Percentiles rank a stretch among this genome's conserved stretches.
These are phyloP conservation scores for Trachelus stipa DNA, from an alignment of 2,888 invertebrate species.

Conservation along the genomic window DNA sequence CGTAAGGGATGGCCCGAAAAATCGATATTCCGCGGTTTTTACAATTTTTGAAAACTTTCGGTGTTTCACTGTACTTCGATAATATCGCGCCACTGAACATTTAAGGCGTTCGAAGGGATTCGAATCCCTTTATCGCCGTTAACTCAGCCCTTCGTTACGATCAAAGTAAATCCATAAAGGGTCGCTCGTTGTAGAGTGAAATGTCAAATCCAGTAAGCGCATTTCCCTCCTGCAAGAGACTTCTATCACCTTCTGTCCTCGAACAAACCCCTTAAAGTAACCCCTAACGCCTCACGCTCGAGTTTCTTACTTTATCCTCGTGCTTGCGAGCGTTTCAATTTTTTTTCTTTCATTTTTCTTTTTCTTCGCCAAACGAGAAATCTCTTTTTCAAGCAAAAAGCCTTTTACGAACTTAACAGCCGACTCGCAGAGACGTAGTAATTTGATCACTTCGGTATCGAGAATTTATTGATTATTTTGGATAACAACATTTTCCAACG, in stretches of 20 bases:
- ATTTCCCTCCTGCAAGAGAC: slow-evolving; percentile 18
- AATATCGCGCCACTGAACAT: background rate
- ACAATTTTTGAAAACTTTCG: background rate
- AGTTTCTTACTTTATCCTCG: background rate
- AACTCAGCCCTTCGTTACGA: background rate
- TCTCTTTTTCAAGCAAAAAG: background rate
- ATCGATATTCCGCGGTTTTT: background rate
- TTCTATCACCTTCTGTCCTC: background rate
- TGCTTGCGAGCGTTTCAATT: background rate
- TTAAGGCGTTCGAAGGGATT: background rate
- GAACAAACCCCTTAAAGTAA: background rate
- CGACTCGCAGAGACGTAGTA: too few relatives aligned
- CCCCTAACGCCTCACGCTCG: background rate
- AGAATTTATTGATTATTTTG: background rate
- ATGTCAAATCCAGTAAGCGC: slow-evolving; percentile 25
- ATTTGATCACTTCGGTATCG: too few relatives aligned
- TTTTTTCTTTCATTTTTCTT: background rate
- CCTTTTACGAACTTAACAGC: background rate
- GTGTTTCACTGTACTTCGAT: background rate
- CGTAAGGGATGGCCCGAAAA: background rate
- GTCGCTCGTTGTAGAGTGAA: background rate
- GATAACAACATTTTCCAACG: background rate
- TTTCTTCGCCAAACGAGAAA: background rate
- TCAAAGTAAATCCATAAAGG: slow-evolving; percentile 18
- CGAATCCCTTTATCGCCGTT: background rate